These are phyloP conservation scores for Cliona cf. orientalis DNA, from an alignment of 37 sponge, comb jelly and placozoan genomes.

Conservation along the genomic window DNA sequence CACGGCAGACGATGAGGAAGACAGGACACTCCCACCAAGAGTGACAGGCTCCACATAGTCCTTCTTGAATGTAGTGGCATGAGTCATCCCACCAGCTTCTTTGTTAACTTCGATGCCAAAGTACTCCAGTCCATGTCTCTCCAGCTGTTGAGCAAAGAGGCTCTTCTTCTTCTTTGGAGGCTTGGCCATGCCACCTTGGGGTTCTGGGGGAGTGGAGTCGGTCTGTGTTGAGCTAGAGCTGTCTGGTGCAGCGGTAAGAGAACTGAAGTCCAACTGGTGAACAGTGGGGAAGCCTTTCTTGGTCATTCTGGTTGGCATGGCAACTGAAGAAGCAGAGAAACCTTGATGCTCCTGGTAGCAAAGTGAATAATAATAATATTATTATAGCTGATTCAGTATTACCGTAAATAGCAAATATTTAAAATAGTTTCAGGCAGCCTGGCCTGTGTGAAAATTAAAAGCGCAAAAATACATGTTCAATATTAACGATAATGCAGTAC, in stretches of 20 bases:
- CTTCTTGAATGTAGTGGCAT: background rate
- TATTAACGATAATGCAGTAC: background rate
- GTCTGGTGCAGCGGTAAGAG: background rate
- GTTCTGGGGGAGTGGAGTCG: background rate
- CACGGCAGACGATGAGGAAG: no score
- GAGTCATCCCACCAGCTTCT: background rate
- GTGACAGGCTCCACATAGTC: slow-evolving; percentile 31
- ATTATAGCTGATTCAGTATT: no score
- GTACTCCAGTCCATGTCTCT: slow-evolving; percentile 20
- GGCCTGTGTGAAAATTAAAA: no score
- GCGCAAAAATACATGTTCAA: no score
- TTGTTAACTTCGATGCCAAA: slow-evolving; percentile 42
- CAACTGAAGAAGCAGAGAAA: background rate
- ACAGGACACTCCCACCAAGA: background rate
- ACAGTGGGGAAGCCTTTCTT: slow-evolving; percentile 62
- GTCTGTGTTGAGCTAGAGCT: background rate
- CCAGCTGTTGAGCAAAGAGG: slow-evolving; percentile 73
- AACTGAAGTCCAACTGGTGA: slow-evolving; percentile 10
- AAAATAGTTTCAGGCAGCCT: no score
- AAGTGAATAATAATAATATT: background rate
- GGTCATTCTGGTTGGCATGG: background rate
- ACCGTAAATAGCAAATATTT: no score
- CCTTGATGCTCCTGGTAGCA: slow-evolving; percentile 2
- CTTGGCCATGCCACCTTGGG: background rate
- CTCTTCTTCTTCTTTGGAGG: slow-evolving; percentile 52